Percentiles rank a stretch among this genome's conserved stretches.
These are phyloP conservation scores for Helicoverpa armigera DNA, from an alignment of 1,140 invertebrate species.

Conservation along the genomic window DNA sequence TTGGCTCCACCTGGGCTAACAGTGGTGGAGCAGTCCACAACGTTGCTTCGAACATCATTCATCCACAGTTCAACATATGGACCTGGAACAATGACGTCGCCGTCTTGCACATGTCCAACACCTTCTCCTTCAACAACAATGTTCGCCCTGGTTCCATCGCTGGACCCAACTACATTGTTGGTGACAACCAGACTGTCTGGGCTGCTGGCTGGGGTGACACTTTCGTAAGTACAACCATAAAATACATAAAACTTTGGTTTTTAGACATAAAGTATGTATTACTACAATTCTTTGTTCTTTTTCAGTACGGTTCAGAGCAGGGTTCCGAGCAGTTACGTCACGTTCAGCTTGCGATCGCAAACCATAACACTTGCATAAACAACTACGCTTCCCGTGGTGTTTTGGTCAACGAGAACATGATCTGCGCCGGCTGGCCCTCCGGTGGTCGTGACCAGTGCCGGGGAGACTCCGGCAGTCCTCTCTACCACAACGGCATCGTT, in stretches of 20 bases:
- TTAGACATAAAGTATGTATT: too few relatives aligned
- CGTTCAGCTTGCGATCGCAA: too few relatives aligned
- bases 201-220: slow-evolving; percentile 62
- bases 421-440: too few relatives aligned
- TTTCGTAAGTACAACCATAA: slow-evolving; percentile 48
- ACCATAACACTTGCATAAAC: too few relatives aligned
- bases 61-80: neutral
- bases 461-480: too few relatives aligned
- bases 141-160: slow-evolving; percentile 53
- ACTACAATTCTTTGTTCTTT: neutral
- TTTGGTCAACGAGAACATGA: too few relatives aligned
- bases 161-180: slow-evolving; percentile 59
- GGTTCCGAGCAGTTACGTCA: too few relatives aligned
- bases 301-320: too few relatives aligned
- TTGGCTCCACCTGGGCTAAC: slow-evolving; percentile 50
- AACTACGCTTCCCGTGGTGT: too few relatives aligned
- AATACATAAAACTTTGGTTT: too few relatives aligned
- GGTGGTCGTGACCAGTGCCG: too few relatives aligned
- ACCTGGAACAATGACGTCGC: slow-evolving; percentile 1
- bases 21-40: slow-evolving; percentile 52
- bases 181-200: slow-evolving; percentile 59
- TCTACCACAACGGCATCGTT: too few relatives aligned
- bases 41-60: slow-evolving; percentile 52
- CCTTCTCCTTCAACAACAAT: slow-evolving; percentile 69
- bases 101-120: slow-evolving; percentile 45